These are phyloP conservation scores for Rhagonycha fulva DNA, from an alignment of 2,888 invertebrate genomes.

Conservation along the genomic window DNA sequence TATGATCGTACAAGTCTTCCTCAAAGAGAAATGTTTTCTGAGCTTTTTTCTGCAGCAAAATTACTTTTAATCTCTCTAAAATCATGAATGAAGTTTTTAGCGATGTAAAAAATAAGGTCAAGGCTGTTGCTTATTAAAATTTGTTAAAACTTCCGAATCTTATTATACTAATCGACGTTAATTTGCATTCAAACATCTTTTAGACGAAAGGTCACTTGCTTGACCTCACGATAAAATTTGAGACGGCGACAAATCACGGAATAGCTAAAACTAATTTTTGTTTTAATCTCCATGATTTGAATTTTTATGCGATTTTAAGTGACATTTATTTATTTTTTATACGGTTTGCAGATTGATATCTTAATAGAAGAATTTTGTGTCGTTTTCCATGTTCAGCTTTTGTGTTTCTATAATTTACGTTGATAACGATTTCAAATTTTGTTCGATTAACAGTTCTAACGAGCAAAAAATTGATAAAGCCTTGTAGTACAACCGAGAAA, in stretches of 20 bases:
- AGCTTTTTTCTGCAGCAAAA: not conserved
- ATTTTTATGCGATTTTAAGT: not conserved
- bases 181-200: not conserved
- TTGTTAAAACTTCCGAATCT: constrained; percentile 2
- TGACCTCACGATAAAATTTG: constrained; percentile 2
- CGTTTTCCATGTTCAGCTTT: not conserved
- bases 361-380: not conserved
- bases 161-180: not conserved
- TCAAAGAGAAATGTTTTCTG: not conserved
- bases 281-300: not conserved
- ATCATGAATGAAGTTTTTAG: not conserved
- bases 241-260: not conserved
- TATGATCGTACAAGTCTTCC: not conserved
- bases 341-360: not conserved
- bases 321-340: not conserved
- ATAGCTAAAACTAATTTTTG: not conserved
- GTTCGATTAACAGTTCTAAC: not conserved
- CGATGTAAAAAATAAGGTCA: constrained; percentile 1
- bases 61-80: not conserved
- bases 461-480: not conserved
- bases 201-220: not conserved
- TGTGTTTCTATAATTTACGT: not conserved
- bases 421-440: not conserved
- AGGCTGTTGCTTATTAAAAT: not conserved
- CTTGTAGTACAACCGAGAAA: not conserved